A percentile compares a stretch with the other conserved stretches of the same genome.
Conservation (phyloP, 2,888 invertebrate genomes). For the Sialis fuliginosa region DNA sequence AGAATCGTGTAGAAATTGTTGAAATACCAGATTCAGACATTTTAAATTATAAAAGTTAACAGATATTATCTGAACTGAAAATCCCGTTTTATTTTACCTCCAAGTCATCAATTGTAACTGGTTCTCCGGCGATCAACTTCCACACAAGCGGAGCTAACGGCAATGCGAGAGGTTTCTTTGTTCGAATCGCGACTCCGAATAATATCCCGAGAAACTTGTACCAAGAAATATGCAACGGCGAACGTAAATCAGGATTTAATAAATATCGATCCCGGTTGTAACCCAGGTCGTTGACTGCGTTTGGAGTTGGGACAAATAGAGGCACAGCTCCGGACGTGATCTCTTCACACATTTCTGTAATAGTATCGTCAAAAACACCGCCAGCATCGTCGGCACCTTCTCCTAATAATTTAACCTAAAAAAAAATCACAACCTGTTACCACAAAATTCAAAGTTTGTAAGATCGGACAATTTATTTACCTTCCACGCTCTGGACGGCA, state of each 20-base stretch:
- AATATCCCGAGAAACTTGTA: constrained; percentile 43
- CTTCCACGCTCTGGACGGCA: constrained; percentile 48
- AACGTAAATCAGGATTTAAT: constrained; percentile 36
- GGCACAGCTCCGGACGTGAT: constrained; percentile 37
- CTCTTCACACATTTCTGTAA: constrained; percentile 48
- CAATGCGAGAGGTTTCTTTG: constrained; percentile 44
- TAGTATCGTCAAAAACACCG: constrained; percentile 50
- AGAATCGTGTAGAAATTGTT: no score
- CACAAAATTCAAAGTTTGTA: no score
- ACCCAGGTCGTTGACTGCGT: constrained; percentile 39
- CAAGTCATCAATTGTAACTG: constrained; percentile 36
- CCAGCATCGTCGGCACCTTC: constrained; percentile 53
- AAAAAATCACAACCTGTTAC: no score
- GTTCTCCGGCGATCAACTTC: constrained; percentile 41
- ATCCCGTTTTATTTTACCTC: no score
- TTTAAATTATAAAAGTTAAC: no score
- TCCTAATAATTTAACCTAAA: constrained; percentile 33
- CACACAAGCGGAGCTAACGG: constrained; percentile 42
- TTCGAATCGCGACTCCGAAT: constrained; percentile 43
- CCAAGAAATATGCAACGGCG: constrained; percentile 32
- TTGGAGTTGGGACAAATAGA: constrained; percentile 40
- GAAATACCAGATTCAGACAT: no score
- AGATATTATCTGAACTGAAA: no score
- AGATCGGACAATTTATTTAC: constrained; percentile 10
- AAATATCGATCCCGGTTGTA: constrained; percentile 41